Percentiles rank a stretch among this genome's conserved stretches.
Conservation (phyloP, 2,888 invertebrate genomes). For the Cinara cedri region DNA sequence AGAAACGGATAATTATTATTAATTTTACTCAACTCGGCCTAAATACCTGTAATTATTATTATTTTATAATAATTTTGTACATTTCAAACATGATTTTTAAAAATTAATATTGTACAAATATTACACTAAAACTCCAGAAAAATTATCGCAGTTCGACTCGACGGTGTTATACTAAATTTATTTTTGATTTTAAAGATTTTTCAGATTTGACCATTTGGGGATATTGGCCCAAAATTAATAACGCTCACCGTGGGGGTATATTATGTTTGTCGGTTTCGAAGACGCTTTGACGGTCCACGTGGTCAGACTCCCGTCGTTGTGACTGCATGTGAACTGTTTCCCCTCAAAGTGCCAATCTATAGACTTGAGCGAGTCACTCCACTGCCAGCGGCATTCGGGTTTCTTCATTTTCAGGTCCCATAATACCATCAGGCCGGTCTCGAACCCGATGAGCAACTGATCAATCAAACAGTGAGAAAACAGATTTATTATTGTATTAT, state of each 20-base stretch:
- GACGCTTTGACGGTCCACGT: slow-evolving; percentile 86
- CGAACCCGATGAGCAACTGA: slow-evolving; percentile 94
- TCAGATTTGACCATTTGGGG: too few relatives aligned
- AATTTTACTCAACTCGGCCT: too few relatives aligned
- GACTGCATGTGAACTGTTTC: slow-evolving; percentile 94
- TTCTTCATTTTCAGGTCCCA: slow-evolving; percentile 91
- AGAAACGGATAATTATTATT: too few relatives aligned
- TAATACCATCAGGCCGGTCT: slow-evolving; percentile 89
- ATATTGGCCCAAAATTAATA: too few relatives aligned
- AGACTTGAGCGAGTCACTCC: slow-evolving; percentile 80
- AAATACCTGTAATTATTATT: too few relatives aligned
- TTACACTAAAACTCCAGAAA: too few relatives aligned
- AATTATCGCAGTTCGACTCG: too few relatives aligned
- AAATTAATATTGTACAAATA: too few relatives aligned
- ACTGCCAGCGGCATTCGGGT: slow-evolving; percentile 84
- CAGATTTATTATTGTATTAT: slow-evolving; percentile 22
- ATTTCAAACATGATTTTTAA: too few relatives aligned
- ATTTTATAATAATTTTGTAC: too few relatives aligned
- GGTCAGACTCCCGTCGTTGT: slow-evolving; percentile 92
- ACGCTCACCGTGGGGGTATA: slow-evolving; percentile 87
- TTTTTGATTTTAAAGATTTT: too few relatives aligned
- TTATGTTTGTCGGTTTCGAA: slow-evolving; percentile 78
- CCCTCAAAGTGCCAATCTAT: slow-evolving; percentile 98
- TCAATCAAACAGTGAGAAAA: slow-evolving; percentile 59
- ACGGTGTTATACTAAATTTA: too few relatives aligned